Conservation (phyloP, 1,140 invertebrate species). For the Drusus annulatus region DNA sequence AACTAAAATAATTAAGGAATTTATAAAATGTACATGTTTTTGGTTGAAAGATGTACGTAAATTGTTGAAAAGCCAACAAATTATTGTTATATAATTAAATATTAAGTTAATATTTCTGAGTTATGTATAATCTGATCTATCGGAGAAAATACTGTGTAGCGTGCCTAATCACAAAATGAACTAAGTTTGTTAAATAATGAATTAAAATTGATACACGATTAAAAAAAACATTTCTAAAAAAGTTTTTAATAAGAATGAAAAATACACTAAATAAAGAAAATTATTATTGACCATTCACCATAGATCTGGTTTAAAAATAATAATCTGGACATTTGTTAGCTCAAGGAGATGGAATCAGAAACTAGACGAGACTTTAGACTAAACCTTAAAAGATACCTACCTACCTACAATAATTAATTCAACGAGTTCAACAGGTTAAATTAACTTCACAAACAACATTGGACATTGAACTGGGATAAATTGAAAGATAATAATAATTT, state of each 20-base stretch:
- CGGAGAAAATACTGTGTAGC: neutral
- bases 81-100: too few relatives aligned
- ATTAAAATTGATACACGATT: slow-evolving; percentile 8
- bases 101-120: too few relatives aligned
- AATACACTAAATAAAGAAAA: slow-evolving; percentile 27
- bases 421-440: too few relatives aligned
- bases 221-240: slow-evolving; percentile 37
- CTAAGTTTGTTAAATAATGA: slow-evolving; percentile 15
- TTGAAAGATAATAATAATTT: slow-evolving; percentile 21
- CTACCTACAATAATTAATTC: too few relatives aligned
- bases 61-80: too few relatives aligned
- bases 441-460: neutral
- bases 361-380: neutral
- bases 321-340: slow-evolving; percentile 6
- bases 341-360: neutral
- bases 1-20: too few relatives aligned
- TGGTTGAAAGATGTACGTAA: too few relatives aligned
- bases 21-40: too few relatives aligned
- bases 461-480: slow-evolving; percentile 10
- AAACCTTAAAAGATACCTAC: too few relatives aligned
- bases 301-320: slow-evolving; percentile 19
- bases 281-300: slow-evolving; percentile 19
- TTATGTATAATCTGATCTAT: neutral
- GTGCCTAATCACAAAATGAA: neutral
- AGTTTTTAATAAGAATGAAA: slow-evolving; percentile 23